phyloP scores from a whole-genome alignment of 2,888 invertebrate species.

The Adelognathus sp. region DNA sequence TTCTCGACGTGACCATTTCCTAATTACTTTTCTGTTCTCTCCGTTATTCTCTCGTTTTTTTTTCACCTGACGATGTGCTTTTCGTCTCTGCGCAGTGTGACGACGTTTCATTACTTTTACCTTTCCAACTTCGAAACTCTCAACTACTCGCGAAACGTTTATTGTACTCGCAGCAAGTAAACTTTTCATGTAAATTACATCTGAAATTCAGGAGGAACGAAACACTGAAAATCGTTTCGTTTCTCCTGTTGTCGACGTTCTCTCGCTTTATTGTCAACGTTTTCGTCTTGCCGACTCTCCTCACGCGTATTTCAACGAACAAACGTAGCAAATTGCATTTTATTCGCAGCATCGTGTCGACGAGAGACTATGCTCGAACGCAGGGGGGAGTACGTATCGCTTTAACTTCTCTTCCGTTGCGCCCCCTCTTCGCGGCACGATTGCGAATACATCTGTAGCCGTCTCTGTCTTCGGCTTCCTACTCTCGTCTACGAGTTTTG shows the following conservation, averaged over 20 bases:
- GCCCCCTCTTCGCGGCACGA: slow-evolving; percentile 40
- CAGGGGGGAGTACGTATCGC: too few species aligned
- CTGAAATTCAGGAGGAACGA: too few species aligned
- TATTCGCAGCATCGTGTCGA: slow-evolving; percentile 56
- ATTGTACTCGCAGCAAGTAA: not conserved
- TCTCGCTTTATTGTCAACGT: not conserved
- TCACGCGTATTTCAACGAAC: slow-evolving; percentile 44
- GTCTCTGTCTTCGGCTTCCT: not conserved
- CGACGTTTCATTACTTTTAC: not conserved
- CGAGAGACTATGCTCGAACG: slow-evolving; percentile 43
- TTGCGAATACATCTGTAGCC: too few species aligned
- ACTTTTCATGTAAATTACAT: not conserved
- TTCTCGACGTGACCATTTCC: not conserved
- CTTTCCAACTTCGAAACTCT: not conserved
- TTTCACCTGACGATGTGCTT: too few species aligned
- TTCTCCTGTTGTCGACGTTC: slow-evolving; percentile 1
- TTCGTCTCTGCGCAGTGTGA: not conserved
- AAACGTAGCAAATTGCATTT: slow-evolving; percentile 63
- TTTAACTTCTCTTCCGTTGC: slow-evolving; percentile 45
- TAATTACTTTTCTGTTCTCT: slow-evolving; percentile 25
- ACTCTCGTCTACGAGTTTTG: slow-evolving; percentile 9
- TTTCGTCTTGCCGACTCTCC: slow-evolving; percentile 9
- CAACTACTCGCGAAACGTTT: not conserved
- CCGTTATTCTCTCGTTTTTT: too few species aligned
- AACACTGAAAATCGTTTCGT: not conserved